phyloP scores from a whole-genome alignment of 2,888 invertebrate species.

The Leucophenga montana region DNA sequence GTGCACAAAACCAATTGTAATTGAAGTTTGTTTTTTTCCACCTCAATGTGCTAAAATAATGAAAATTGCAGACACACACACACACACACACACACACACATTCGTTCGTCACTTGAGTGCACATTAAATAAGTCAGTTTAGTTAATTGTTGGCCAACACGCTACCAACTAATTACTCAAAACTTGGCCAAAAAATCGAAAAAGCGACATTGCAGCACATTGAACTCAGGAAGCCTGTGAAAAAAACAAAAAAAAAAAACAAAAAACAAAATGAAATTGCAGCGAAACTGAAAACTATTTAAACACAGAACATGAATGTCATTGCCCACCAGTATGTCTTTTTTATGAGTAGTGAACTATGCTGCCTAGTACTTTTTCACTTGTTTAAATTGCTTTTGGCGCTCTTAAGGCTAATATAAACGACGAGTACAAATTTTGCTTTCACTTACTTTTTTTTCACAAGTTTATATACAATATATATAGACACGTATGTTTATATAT shows the following conservation, averaged over 20 bases:
- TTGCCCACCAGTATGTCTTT: not conserved
- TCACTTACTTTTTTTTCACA: constrained; percentile 6
- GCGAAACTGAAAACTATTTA: not conserved
- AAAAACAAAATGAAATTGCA: not conserved
- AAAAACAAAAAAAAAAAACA: too few species aligned
- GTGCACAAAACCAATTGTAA: not conserved
- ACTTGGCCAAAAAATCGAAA: constrained; percentile 11
- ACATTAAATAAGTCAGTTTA: constrained; percentile 61
- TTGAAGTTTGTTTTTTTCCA: not conserved
- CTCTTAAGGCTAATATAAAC: constrained; percentile 1
- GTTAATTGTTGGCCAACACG: constrained; percentile 53
- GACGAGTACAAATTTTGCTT: constrained; percentile 13
- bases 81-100: too few species aligned
- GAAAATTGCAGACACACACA: not conserved
- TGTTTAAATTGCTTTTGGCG: not conserved
- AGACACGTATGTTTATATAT: not conserved
- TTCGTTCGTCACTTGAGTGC: constrained; percentile 32
- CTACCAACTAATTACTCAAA: constrained; percentile 58
- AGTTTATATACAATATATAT: not conserved
- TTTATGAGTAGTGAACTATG: too few species aligned
- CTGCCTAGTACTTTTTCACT: too few species aligned
- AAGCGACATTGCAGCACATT: constrained; percentile 16
- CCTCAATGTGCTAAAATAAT: constrained; percentile 4
- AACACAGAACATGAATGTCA: constrained; percentile 10
- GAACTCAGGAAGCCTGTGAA: not conserved